phyloP scores from a whole-genome alignment of 2,797 vertebrate species.

The Siniperca obscura region DNA sequence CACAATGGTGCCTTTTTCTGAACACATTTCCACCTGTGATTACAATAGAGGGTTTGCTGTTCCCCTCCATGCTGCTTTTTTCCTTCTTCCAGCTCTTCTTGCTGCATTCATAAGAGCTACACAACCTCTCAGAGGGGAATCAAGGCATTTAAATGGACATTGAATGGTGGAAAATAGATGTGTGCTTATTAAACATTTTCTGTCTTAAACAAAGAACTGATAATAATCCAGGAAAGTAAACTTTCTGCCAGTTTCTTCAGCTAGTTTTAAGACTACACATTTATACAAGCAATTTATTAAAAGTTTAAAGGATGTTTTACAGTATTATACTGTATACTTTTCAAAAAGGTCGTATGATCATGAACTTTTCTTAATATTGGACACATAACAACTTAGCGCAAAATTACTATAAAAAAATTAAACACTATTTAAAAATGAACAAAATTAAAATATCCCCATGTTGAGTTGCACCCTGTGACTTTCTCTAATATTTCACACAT shows the following conservation, averaged over 20 bases:
- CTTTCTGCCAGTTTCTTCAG: not conserved
- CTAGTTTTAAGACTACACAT: not conserved
- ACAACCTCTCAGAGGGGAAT: conserved; percentile 18
- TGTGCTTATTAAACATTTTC: not conserved
- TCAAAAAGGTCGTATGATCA: not conserved
- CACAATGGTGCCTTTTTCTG: not conserved
- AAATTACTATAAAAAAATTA: not conserved
- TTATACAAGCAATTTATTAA: not conserved
- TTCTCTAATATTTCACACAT: not conserved
- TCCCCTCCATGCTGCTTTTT: conserved; percentile 3
- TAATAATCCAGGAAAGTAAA: not conserved
- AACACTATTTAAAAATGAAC: not conserved
- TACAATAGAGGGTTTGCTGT: not conserved
- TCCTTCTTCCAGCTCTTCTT: not conserved
- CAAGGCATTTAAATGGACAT: conserved; percentile 8
- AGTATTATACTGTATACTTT: not conserved
- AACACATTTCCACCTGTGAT: not conserved
- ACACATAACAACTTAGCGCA: not conserved
- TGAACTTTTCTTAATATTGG: not conserved
- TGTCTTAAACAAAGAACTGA: not conserved
- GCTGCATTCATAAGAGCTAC: conserved; percentile 25
- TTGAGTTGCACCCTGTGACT: too few species aligned
- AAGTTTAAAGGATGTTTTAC: not conserved
- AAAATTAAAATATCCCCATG: too few species aligned
- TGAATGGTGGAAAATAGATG: not conserved